These are phyloP conservation scores for Nebria brevicollis DNA, from an alignment of 2,888 invertebrate genomes.

Conservation along the genomic window DNA sequence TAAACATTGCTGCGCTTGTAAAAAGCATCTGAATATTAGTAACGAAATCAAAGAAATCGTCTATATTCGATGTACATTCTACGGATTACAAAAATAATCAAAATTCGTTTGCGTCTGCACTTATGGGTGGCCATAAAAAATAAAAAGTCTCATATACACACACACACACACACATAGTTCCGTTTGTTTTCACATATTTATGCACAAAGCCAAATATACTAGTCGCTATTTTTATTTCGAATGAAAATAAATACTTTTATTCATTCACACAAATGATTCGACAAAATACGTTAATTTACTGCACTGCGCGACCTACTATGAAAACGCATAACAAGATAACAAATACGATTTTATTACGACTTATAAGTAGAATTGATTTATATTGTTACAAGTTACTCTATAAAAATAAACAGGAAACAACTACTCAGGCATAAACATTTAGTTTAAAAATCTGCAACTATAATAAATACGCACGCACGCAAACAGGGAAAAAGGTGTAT, in stretches of 20 bases:
- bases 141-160: neutral
- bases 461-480: no score
- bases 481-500: no score
- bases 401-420: neutral
- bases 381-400: neutral
- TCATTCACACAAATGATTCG: neutral
- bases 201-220: neutral
- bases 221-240: neutral
- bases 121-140: neutral
- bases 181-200: neutral
- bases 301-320: neutral
- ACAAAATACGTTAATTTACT: neutral
- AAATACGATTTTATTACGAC: neutral
- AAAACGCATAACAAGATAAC: neutral
- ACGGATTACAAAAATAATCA: neutral
- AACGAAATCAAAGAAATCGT: neutral
- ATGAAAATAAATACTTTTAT: neutral
- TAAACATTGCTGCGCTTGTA: neutral
- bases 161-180: neutral
- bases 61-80: neutral
- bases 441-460: neutral
- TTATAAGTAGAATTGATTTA: neutral
- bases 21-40: neutral
- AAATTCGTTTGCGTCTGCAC: constrained; percentile 1
- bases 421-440: neutral